These are phyloP conservation scores for Polydesmus complanatus DNA, from an alignment of 2,888 invertebrate species.

Conservation along the genomic window DNA sequence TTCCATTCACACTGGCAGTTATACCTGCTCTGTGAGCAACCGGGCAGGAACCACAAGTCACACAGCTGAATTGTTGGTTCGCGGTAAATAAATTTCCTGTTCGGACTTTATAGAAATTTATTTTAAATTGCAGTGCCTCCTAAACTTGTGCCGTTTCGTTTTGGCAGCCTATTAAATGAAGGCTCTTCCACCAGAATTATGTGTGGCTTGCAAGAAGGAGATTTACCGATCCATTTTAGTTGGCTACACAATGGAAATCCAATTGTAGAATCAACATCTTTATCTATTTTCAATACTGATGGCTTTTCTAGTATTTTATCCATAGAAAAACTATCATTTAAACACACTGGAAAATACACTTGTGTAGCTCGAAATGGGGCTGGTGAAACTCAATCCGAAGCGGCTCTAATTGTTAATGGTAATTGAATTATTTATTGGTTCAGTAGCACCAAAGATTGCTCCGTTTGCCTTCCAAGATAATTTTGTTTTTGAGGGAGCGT, in stretches of 20 bases:
- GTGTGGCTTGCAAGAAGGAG: conserved; percentile 24
- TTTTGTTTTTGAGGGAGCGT: conserved; percentile 4
- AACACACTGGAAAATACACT: conserved; percentile 24
- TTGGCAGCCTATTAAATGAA: conserved; percentile 24
- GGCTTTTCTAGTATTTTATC: conserved; percentile 40
- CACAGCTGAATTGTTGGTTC: conserved; percentile 10
- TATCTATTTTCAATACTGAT: conserved; percentile 3
- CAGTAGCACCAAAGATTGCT: conserved; percentile 8
- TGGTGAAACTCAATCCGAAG: conserved; percentile 18
- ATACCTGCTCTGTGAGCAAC: conserved; percentile 9
- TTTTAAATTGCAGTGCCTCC: conserved; percentile 62
- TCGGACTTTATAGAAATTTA: conserved; percentile 29
- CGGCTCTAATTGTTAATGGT: conserved; percentile 10
- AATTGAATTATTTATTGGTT: conserved; percentile 26
- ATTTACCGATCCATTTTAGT: conserved; percentile 40
- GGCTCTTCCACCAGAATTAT: conserved; percentile 19
- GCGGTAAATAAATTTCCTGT: conserved; percentile 22
- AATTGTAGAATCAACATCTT: conserved; percentile 47
- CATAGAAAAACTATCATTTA: conserved; percentile 24
- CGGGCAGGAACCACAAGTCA: neutral
- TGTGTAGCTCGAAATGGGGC: conserved; percentile 16
- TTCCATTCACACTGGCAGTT: conserved; percentile 4
- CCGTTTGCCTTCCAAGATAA: conserved; percentile 5
- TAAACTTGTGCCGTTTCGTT: conserved; percentile 47
- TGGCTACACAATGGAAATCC: conserved; percentile 50